Percentiles rank a stretch among this genome's conserved stretches.
phyloP scores from a whole-genome alignment of 2,113 vertebrate genomes.

The Cyanistes caeruleus region DNA sequence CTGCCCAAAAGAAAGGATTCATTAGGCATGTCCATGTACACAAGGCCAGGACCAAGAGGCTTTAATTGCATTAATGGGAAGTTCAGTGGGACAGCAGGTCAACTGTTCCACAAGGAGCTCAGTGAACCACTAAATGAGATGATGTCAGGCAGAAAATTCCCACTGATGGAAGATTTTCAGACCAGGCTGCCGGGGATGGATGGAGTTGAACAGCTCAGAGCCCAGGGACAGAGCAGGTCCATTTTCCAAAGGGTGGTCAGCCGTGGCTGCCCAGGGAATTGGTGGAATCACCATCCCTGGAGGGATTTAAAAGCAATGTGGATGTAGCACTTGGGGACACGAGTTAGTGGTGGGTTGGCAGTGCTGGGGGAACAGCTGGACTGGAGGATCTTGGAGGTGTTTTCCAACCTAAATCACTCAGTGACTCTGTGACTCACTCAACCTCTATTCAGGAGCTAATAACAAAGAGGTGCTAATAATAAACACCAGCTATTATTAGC shows the following conservation, averaged over 20 bases:
- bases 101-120: neutral
- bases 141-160: neutral
- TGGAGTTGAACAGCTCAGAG: neutral
- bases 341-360: neutral
- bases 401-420: neutral
- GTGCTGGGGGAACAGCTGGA: neutral
- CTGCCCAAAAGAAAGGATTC: neutral
- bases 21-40: neutral
- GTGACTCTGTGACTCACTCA: neutral
- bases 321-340: neutral
- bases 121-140: neutral
- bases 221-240: neutral
- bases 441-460: neutral
- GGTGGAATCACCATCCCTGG: neutral
- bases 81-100: neutral
- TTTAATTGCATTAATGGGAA: neutral
- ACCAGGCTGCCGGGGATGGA: accelerated
- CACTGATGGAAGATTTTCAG: neutral
- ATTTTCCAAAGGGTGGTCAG: neutral
- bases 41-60: neutral
- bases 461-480: conserved; percentile 11
- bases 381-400: neutral
- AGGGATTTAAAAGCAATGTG: neutral
- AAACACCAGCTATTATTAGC: conserved; percentile 9
- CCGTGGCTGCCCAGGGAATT: neutral